phyloP scores from a whole-genome alignment of 2,113 vertebrate genomes.

The Circaetus cinerascens region DNA sequence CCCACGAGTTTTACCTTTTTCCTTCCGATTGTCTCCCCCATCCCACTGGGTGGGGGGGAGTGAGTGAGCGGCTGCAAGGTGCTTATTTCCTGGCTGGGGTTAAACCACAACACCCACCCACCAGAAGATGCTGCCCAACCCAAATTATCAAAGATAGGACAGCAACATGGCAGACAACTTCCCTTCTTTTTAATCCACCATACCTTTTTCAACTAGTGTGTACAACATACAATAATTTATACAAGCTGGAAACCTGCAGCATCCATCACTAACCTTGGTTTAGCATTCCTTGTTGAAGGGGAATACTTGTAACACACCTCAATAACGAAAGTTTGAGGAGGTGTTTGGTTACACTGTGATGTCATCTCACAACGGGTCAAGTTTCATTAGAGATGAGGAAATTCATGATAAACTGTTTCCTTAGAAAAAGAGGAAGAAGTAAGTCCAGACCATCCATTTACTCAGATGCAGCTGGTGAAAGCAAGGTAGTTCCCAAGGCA shows the following conservation, averaged over 20 bases:
- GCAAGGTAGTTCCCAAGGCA: not conserved
- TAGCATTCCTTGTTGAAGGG: not conserved
- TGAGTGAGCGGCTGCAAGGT: no score
- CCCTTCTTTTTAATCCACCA: not conserved
- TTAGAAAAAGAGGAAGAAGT: not conserved
- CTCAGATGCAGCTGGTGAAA: not conserved
- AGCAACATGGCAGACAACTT: not conserved
- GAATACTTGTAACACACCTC: not conserved
- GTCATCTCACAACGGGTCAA: not conserved
- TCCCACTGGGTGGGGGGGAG: no score
- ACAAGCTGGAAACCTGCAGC: not conserved
- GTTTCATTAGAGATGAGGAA: not conserved
- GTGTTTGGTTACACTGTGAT: not conserved
- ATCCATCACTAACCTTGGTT: not conserved
- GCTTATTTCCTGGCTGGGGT: no score
- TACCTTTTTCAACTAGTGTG: not conserved
- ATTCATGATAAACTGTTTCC: not conserved
- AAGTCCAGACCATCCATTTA: not conserved
- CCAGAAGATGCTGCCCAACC: not conserved
- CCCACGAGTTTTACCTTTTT: no score
- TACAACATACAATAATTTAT: not conserved
- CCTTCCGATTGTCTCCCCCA: no score
- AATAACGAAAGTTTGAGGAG: not conserved
- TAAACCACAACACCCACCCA: no score
- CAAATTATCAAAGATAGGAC: not conserved